A percentile compares a stretch with the other conserved stretches of the same genome.
phyloP scores from a whole-genome alignment of 2,888 invertebrate genomes.

The Drosophila recens region DNA sequence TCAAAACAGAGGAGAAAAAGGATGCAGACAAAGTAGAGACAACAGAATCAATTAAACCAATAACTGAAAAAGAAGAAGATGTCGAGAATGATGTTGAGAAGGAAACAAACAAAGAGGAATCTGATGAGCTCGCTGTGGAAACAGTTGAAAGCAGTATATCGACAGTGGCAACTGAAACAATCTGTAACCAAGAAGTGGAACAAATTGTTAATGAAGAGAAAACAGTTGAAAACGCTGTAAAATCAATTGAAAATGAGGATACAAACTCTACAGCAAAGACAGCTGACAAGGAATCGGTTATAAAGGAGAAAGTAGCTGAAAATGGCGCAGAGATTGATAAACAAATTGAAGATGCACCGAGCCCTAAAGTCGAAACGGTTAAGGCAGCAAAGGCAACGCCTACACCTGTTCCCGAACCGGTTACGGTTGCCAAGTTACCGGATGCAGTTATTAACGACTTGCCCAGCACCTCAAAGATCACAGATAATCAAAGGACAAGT shows the following conservation, averaged over 20 bases:
- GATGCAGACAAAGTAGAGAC: not conserved
- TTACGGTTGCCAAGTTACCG: not conserved
- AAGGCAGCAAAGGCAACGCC: not conserved
- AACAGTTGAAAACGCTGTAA: not conserved
- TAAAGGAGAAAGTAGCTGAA: not conserved
- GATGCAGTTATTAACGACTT: slow-evolving; percentile 27
- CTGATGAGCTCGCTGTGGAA: not conserved
- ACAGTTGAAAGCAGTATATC: not conserved
- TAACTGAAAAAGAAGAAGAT: slow-evolving; percentile 3
- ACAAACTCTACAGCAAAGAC: not conserved
- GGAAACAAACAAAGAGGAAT: not conserved
- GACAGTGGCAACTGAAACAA: not conserved
- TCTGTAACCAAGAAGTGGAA: not conserved
- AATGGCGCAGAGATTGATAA: not conserved
- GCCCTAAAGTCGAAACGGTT: not conserved
- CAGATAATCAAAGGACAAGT: slow-evolving; percentile 3
- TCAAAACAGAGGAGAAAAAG: slow-evolving; percentile 3
- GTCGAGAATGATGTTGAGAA: not conserved
- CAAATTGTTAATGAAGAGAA: not conserved
- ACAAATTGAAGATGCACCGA: not conserved
- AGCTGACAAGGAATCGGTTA: slow-evolving; percentile 3
- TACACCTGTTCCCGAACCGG: not conserved
- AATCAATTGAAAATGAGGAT: not conserved
- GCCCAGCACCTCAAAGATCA: slow-evolving; percentile 42
- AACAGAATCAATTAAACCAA: not conserved